Evolutionary conservation across 30 jellyfish, hydroid and myxozoan genomes (phyloP).

Genomic region (Sanderia malayensis): DNA sequence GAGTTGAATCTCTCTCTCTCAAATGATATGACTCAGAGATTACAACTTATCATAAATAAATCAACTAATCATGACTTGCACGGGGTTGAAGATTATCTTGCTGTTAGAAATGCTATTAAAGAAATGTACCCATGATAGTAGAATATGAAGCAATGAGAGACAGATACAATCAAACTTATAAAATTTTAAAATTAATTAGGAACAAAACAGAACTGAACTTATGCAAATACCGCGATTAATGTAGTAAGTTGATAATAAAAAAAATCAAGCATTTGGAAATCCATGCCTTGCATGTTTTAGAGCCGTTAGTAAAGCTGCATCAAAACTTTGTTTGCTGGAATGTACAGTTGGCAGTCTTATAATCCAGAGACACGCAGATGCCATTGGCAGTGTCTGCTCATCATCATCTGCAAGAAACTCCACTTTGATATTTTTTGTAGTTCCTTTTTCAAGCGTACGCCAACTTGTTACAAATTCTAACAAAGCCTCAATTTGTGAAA

Average conservation of each 20-base stretch:
- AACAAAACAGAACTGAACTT: conserved; percentile 12
- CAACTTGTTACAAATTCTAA: conserved; percentile 11
- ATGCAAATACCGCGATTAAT: background rate
- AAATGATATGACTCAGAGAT: background rate
- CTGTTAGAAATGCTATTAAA: background rate
- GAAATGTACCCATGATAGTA: conserved; percentile 1
- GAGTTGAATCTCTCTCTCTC: background rate
- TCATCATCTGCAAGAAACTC: conserved; percentile 14
- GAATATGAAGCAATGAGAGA: background rate
- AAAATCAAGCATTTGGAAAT: conserved; percentile 18
- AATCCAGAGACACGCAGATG: conserved; percentile 18
- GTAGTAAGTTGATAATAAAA: background rate
- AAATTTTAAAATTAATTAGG: background rate
- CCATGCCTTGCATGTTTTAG: conserved; percentile 16
- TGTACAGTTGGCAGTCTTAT: conserved; percentile 17
- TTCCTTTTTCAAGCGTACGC: background rate
- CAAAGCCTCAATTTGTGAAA: conserved; percentile 4
- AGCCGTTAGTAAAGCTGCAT: conserved; percentile 15
- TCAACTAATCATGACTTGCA: conserved; percentile 1
- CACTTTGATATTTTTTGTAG: conserved; percentile 1
- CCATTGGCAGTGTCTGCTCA: conserved; percentile 12
- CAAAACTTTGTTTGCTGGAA: conserved; percentile 8
- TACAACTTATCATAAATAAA: background rate
- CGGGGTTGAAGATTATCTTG: conserved; percentile 4
- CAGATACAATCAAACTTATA: background rate